A percentile compares a stretch with the other conserved stretches of the same genome.
Evolutionary conservation across 2,888 invertebrate genomes (phyloP).

Genomic region (Conchocele bisecta): DNA sequence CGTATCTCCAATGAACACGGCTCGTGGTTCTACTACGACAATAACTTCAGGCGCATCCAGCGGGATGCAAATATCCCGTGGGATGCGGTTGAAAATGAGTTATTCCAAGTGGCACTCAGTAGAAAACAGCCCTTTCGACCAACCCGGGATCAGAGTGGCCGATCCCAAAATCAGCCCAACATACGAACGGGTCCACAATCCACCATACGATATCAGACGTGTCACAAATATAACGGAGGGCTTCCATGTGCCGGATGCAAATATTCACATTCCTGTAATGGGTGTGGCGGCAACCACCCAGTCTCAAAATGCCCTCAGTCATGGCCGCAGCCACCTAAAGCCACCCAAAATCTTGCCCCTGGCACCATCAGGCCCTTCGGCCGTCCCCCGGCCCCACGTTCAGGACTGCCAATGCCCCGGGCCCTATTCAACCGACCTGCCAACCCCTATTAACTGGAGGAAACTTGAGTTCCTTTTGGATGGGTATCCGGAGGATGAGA

Average conservation of each 20-base stretch:
- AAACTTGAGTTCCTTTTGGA: background rate
- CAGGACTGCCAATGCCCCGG: background rate
- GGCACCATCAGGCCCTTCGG: background rate
- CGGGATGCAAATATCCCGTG: too few relatives aligned
- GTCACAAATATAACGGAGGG: too few relatives aligned
- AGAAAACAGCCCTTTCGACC: slow-evolving; percentile 4
- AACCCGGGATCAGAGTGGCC: too few relatives aligned
- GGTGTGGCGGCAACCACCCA: slow-evolving; percentile 1
- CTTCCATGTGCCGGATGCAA: too few relatives aligned
- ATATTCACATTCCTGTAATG: too few relatives aligned
- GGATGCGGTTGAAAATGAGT: background rate
- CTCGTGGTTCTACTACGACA: background rate
- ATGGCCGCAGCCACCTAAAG: background rate
- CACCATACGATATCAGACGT: too few relatives aligned
- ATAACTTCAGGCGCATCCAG: too few relatives aligned
- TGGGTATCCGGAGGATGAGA: background rate
- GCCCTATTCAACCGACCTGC: too few relatives aligned
- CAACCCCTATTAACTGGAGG: background rate
- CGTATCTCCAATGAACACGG: background rate
- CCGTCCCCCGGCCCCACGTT: background rate
- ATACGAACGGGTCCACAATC: too few relatives aligned
- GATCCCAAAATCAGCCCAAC: too few relatives aligned
- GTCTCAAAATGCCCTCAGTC: background rate
- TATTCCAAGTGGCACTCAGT: background rate
- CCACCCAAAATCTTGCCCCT: too few relatives aligned